phyloP scores from a whole-genome alignment of 2,113 vertebrate species.

The Bungarus multicinctus region DNA sequence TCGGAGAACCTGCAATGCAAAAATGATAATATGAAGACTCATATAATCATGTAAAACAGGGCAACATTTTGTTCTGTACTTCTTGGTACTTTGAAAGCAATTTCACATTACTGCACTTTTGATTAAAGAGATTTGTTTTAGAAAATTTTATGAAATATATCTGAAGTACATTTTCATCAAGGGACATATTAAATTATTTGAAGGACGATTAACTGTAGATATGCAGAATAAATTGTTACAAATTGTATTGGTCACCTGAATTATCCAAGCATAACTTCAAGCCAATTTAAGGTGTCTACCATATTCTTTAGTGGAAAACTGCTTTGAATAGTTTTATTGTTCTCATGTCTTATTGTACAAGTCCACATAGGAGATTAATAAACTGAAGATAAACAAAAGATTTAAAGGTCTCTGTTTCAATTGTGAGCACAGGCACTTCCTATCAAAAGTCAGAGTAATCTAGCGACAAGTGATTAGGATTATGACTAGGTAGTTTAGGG shows the following conservation, averaged over 20 bases:
- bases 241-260: background rate
- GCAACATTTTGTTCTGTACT: conserved; percentile 19
- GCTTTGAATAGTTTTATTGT: background rate
- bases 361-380: background rate
- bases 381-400: background rate
- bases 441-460: background rate
- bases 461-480: background rate
- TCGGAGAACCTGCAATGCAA: conserved; percentile 84
- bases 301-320: background rate
- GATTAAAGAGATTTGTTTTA: conserved; percentile 26
- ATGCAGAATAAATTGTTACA: fast-evolving
- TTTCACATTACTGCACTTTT: conserved; percentile 18
- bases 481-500: background rate
- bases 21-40: conserved; percentile 28
- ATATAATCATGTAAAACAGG: conserved; percentile 22
- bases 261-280: background rate
- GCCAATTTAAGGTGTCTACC: background rate
- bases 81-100: conserved; percentile 28
- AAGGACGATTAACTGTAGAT: fast-evolving
- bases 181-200: fast-evolving
- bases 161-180: background rate
- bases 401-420: background rate
- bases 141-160: conserved; percentile 12
- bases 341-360: background rate
- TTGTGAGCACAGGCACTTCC: background rate